Evolutionary conservation across 1,140 invertebrate genomes (phyloP).

Genomic region (Nylanderia fulva): DNA sequence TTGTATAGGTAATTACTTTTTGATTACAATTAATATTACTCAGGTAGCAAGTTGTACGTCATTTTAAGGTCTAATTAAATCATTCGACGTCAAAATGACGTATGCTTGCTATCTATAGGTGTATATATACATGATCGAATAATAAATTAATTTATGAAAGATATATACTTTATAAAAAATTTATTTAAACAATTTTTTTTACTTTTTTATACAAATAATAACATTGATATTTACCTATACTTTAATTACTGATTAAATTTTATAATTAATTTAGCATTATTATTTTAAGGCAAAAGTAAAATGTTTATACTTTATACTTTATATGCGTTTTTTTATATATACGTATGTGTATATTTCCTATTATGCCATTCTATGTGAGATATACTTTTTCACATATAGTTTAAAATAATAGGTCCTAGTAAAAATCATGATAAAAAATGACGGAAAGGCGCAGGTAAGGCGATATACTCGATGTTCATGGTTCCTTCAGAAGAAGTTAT

Average conservation of each 20-base stretch:
- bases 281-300: background rate
- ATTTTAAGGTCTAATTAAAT: too few species aligned
- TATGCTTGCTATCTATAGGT: too few species aligned
- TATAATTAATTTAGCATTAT: slow-evolving; percentile 20
- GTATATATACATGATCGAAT: slow-evolving; percentile 29
- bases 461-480: slow-evolving; percentile 50
- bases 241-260: slow-evolving; percentile 22
- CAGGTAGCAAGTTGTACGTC: too few species aligned
- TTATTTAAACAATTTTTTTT: too few species aligned
- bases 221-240: background rate
- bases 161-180: too few species aligned
- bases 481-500: slow-evolving; percentile 56
- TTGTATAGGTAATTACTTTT: slow-evolving; percentile 34
- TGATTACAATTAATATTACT: too few species aligned
- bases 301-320: background rate
- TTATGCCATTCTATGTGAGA: background rate
- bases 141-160: too few species aligned
- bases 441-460: slow-evolving; percentile 35
- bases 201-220: background rate
- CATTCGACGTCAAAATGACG: too few species aligned
- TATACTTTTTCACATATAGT: background rate
- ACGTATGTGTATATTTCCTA: background rate
- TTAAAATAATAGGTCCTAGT: background rate
- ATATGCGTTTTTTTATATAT: slow-evolving; percentile 1
- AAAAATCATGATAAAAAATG: slow-evolving; percentile 10